These are phyloP conservation scores for Antheraea yamamai DNA, from an alignment of 2,888 invertebrate genomes.

Conservation along the genomic window DNA sequence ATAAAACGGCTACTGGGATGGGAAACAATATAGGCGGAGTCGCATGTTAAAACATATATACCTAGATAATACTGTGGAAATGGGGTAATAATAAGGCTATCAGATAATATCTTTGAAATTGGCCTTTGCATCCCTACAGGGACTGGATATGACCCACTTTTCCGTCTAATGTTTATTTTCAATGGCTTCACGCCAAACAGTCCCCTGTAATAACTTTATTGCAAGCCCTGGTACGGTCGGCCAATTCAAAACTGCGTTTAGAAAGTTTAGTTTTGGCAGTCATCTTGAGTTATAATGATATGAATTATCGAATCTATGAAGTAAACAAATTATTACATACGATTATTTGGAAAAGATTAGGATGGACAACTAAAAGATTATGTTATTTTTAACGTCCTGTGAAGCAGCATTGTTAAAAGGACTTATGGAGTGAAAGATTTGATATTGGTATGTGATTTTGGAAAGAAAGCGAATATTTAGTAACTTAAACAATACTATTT, in stretches of 20 bases:
- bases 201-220: constrained; percentile 1
- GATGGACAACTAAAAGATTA: too few species aligned
- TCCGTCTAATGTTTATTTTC: constrained; percentile 6
- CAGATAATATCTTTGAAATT: not conserved
- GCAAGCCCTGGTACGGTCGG: not conserved
- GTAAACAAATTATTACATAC: not conserved
- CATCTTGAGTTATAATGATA: not conserved
- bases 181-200: constrained; percentile 2
- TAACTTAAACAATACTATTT: too few species aligned
- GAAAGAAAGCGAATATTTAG: too few species aligned
- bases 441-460: too few species aligned
- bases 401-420: too few species aligned
- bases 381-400: too few species aligned
- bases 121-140: constrained; percentile 8
- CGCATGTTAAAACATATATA: not conserved
- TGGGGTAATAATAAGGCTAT: not conserved
- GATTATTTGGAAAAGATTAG: not conserved
- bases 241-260: constrained; percentile 9
- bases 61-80: not conserved
- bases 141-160: constrained; percentile 10
- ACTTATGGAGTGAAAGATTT: too few species aligned
- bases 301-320: not conserved
- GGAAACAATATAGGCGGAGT: not conserved
- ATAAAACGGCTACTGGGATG: not conserved
- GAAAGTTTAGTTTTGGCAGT: constrained; percentile 12